phyloP scores from a whole-genome alignment of 2,113 vertebrate genomes.

The Brienomyrus brachyistius region DNA sequence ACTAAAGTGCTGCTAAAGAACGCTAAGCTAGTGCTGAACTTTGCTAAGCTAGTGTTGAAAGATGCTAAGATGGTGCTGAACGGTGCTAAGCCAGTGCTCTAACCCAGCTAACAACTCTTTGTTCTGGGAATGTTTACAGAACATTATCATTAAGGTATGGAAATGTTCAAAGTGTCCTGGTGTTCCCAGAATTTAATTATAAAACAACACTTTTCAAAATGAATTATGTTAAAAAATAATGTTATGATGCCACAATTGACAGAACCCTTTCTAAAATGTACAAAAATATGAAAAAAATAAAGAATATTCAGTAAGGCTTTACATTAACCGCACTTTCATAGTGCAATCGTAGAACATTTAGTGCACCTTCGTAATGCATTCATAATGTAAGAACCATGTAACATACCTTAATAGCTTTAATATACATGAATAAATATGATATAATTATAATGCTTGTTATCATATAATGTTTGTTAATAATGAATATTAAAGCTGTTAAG shows the following conservation, averaged over 20 bases:
- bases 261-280: not conserved
- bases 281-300: not conserved
- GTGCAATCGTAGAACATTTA: not conserved
- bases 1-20: not conserved
- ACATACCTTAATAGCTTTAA: not conserved
- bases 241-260: not conserved
- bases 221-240: not conserved
- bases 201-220: not conserved
- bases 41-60: not conserved
- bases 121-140: not conserved
- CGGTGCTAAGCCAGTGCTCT: too few species aligned
- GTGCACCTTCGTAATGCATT: not conserved
- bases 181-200: not conserved
- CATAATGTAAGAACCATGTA: not conserved
- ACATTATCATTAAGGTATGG: not conserved
- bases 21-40: not conserved
- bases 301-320: not conserved
- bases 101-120: not conserved
- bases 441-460: not conserved
- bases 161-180: not conserved
- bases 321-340: not conserved
- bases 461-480: not conserved
- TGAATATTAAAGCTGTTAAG: not conserved
- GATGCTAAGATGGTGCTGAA: not conserved
- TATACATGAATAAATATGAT: not conserved